Base-by-base conservation (phyloP, 2,113 vertebrate genomes). In the Etheostoma spectabile region DNA sequence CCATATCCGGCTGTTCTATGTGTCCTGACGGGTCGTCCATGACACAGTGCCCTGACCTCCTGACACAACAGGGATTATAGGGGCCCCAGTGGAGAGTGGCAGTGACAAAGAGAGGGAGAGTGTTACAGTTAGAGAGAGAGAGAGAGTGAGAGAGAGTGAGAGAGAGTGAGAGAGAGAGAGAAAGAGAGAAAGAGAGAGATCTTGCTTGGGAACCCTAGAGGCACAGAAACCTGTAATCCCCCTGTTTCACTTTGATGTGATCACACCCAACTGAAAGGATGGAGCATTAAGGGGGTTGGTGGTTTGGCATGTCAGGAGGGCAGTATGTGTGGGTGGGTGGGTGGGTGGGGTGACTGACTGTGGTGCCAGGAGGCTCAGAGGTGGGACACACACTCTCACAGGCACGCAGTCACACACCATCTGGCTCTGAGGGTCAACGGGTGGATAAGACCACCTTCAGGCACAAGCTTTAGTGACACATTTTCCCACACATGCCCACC, bases 241-340 rank as follows among this genome's bases (percentile, higher is more conserved):
- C 55, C 75, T 68, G 79, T 88, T 86, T 85, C 42, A 79, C 92
- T 93, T 93, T 91, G 90, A 93, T 90, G 92, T 93, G 85, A 87
- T 93, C 88, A 84, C 89, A 84, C 73, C 73, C 74, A 85, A 77
- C 85, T 85, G 74, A 88, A 76, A 82, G 84, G 33, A 78, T n/a
- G 69, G 75, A 79, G 86, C 63, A 63, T 61, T 57, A 61, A 59
- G 70, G 45, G 77, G 57, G 73, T 48, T 66, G 48, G 79, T 51
- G 45, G 49, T 61, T 60, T 67, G 48, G 49, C 16, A 18, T 87
- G 86, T 88, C 77, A 73, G 22, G 86, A 21, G 57, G 66, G 51
- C 55, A 45, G 53, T 24, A 5, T 61, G 56, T 48, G 79, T 27
- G 77, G 62, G 55, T n/a, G 27, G 52, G 48, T 30, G 2, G 27